Evolutionary conservation across 2,113 vertebrate genomes (phyloP).

Genomic region (Mirounga angustirostris): DNA sequence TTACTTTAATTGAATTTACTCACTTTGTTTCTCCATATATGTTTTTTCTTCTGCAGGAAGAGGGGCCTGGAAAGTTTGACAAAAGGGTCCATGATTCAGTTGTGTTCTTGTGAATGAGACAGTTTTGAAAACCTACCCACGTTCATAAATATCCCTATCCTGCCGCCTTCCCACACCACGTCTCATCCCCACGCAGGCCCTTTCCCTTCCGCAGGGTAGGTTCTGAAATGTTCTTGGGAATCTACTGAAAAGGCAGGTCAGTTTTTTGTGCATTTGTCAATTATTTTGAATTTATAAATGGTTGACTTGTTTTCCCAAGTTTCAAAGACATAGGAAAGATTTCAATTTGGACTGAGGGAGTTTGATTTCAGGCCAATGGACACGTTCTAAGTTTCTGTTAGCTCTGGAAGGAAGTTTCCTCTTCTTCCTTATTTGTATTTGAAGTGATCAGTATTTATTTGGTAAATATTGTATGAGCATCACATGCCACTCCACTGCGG

Average conservation of each 20-base stretch:
- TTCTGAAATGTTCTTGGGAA: conserved; percentile 14
- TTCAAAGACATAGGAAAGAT: not conserved
- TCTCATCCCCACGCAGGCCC: not conserved
- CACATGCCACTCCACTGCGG: not conserved
- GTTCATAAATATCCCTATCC: not conserved
- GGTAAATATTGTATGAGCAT: not conserved
- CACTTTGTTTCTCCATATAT: not conserved
- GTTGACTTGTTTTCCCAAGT: not conserved
- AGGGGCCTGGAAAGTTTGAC: not conserved
- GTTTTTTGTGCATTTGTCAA: not conserved
- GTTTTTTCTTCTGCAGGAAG: not conserved
- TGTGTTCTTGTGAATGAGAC: not conserved
- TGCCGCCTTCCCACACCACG: rapidly evolving
- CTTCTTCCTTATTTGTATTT: not conserved
- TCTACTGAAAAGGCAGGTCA: not conserved
- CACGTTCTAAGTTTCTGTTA: conserved; percentile 1
- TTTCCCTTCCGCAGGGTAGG: not conserved
- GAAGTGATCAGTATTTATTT: not conserved
- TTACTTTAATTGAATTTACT: not conserved
- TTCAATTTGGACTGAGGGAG: conserved; percentile 27
- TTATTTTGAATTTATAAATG: conserved; percentile 35
- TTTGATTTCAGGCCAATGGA: conserved; percentile 41
- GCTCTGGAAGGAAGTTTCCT: not conserved
- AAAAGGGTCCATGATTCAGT: not conserved
- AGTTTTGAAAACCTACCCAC: not conserved